A percentile compares a stretch with the other conserved stretches of the same genome.
These are phyloP conservation scores for Lutraria rhynchaena DNA, from an alignment of 1,140 invertebrate species.

Conservation along the genomic window DNA sequence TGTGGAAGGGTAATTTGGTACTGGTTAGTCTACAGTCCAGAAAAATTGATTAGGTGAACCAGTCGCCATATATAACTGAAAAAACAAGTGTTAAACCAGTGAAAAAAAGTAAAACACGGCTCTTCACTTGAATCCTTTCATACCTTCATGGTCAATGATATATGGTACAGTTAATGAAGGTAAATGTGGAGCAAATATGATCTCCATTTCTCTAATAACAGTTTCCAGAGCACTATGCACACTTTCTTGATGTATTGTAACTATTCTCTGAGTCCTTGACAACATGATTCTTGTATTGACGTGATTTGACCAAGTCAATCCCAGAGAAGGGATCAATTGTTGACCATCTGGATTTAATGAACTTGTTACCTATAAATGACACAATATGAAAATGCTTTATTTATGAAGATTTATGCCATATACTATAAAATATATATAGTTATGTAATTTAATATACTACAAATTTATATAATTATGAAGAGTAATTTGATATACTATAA, in stretches of 20 bases:
- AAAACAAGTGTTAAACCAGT: too few species aligned
- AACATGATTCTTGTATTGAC: constrained; percentile 86
- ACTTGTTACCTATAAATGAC: constrained; percentile 67
- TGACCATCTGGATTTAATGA: constrained; percentile 54
- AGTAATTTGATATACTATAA: too few species aligned
- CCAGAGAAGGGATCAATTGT: constrained; percentile 73
- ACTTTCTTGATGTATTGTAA: constrained; percentile 51
- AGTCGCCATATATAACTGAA: too few species aligned
- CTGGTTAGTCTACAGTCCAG: too few species aligned
- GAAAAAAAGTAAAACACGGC: too few species aligned
- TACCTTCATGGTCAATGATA: constrained; percentile 78
- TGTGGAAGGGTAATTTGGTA: too few species aligned
- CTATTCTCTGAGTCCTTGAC: constrained; percentile 68
- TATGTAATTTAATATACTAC: too few species aligned
- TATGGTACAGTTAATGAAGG: constrained; percentile 72
- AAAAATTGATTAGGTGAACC: too few species aligned
- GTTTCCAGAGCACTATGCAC: constrained; percentile 54
- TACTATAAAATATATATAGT: too few species aligned
- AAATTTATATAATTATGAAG: too few species aligned
- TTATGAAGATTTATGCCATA: too few species aligned
- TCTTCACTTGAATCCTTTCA: constrained; percentile 59
- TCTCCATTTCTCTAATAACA: constrained; percentile 76
- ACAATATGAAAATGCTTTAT: too few species aligned
- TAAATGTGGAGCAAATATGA: constrained; percentile 82
- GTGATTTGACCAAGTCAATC: constrained; percentile 88